A percentile compares a stretch with the other conserved stretches of the same genome.
phyloP scores from a whole-genome alignment of 2,113 vertebrate genomes.

The Lutjanus erythropterus region DNA sequence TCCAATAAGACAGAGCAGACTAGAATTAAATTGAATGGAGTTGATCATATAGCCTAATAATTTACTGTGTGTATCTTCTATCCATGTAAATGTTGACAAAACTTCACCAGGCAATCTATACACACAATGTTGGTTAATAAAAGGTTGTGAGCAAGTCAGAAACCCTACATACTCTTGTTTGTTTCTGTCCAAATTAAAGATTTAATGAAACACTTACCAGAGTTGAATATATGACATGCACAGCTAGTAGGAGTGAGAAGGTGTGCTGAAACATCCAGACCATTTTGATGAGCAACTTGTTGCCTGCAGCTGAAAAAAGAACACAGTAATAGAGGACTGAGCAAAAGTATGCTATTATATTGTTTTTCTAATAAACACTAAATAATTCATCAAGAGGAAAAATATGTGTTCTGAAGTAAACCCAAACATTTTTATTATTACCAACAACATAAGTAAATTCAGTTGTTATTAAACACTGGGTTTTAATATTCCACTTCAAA shows the following conservation, averaged over 20 bases:
- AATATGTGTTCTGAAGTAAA: too few relatives aligned
- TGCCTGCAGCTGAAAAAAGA: constrained; percentile 43
- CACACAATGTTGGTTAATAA: background rate
- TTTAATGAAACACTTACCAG: constrained; percentile 71
- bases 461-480: background rate
- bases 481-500: background rate
- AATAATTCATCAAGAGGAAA: background rate
- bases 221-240: constrained; percentile 67
- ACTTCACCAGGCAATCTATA: background rate
- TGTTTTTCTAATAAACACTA: background rate
- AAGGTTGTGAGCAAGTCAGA: background rate
- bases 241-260: constrained; percentile 59
- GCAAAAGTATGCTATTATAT: background rate
- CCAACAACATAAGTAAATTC: background rate
- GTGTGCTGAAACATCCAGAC: constrained; percentile 51
- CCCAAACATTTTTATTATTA: background rate
- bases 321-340: background rate
- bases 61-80: background rate
- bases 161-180: background rate
- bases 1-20: background rate
- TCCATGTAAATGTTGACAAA: background rate
- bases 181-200: background rate
- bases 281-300: constrained; percentile 70
- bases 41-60: background rate
- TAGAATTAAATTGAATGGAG: background rate